Evolutionary conservation across 2,888 invertebrate species (phyloP), one percentile per base, ranked within the genome.

Genomic region (Anagyrus pseudococci): DNA sequence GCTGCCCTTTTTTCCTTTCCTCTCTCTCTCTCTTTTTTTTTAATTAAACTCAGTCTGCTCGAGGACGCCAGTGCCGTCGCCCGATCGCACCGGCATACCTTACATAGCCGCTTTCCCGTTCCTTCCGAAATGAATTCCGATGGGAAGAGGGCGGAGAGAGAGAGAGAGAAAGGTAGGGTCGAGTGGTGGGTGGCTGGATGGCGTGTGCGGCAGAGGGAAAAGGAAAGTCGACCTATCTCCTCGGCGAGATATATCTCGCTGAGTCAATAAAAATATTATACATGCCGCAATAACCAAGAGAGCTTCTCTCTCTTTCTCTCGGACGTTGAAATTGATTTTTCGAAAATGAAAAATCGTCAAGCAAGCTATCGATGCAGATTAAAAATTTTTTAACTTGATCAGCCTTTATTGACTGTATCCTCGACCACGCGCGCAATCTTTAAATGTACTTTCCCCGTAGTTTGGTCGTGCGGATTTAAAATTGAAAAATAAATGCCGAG

Each of bases 21-120:
- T 41, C 40, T 17, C 49, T 19, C 19, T 37, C 43, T 15, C 17
- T 33, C 55, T 37, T 26, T 56, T 62, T 59, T 62, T 62, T 62
- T 52, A 62, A 62, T 62, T 47, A 56, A 61, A 62, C 56, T 62
- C 62, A 25, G 56, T 29, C 56, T 46, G 52, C 37, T 41, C 55
- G 20, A 41, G n/a, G n/a, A 41, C 41, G 41, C 41, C n/a, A 10
- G 23, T 23, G 37, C 44, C 41, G 53, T 19, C 48, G 53, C 33
- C 43, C 47, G 60, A 54, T 60, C 43, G 43, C 33, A 43, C 25
- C 29, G 29, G 46, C 46, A 40, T 59, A 20, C 44, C 52, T 46
- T 46, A 44, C 50, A 8, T 25, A 20, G 4, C 6, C n/a, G n/a
- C 17, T 23, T 20, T 15, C 17, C 8, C 10, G 29, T 20, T 7